Evolutionary conservation across 2,113 vertebrate genomes (phyloP), one percentile per base, ranked within the genome.

Genomic region (Prochilodus magdalenae): DNA sequence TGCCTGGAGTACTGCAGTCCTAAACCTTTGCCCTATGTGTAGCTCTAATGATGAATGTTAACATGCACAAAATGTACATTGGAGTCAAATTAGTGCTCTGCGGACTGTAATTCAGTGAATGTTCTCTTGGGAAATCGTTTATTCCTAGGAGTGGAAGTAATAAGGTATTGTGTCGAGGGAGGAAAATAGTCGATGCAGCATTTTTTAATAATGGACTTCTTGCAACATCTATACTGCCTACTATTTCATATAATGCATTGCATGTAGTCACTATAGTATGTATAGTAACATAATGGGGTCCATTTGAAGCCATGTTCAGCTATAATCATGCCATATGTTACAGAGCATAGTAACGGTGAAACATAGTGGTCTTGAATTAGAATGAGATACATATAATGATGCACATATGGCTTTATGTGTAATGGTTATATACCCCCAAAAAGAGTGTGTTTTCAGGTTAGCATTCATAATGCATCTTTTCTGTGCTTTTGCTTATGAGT

Each of bases 121-220:
- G 10, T 20, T 3, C 20, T 44, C 40, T 36, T 40, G 40, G 33
- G 66, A 70, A 70, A 40, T n/a, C 66, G 44, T 44, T 44, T 70
- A 44, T 40, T 70, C 40, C 33, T 70, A 13, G 22, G 20, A 44
- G 66, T 70, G 33, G 22, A 44, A 70, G 66, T 70, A 70, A 70
- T 70, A 70, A n/a, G 33, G 33, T 12, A 44, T 44, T 70, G 66
- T 70, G 33, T 20, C 33, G n/a, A 15, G 24, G 22, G 22, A 70
- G 66, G 36, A 44, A 70, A 70, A 70, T 14, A 70, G 66, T 40
- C 44, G 66, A 70, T 44, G 36, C 66, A 70, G 66, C 66, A 70
- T 30, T 22, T 70, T 70, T 70, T 70, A 44, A 24, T 67, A 67
- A 67, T 67, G 65, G 20, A n/a, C 53, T 44, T 36, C 36, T 44